Percentiles rank a stretch among this genome's conserved stretches.
Conservation (phyloP, 1,140 invertebrate genomes). For the Drosophila neocordata region DNA sequence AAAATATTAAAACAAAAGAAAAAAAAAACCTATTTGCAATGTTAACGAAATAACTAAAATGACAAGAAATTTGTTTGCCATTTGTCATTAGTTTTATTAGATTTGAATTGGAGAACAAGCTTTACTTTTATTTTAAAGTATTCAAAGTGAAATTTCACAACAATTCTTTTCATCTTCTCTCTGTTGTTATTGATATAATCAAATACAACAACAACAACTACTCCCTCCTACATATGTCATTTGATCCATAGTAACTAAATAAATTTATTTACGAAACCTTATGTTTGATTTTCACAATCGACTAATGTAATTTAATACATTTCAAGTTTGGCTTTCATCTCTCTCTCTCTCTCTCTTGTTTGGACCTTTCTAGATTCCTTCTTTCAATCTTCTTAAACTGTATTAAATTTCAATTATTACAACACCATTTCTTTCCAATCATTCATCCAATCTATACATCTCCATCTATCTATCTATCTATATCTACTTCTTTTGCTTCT, state of each 20-base stretch:
- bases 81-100: constrained; percentile 39
- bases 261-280: not conserved
- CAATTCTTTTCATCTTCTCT: too few species aligned
- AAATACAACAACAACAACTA: too few species aligned
- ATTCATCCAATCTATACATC: constrained; percentile 8
- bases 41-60: constrained; percentile 55
- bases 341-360: not conserved
- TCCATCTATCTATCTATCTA: constrained; percentile 12
- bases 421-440: constrained; percentile 40
- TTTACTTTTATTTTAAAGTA: too few species aligned
- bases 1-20: not conserved
- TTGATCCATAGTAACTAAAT: too few species aligned
- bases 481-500: constrained; percentile 17
- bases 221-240: too few species aligned
- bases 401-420: constrained; percentile 77
- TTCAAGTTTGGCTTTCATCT: not conserved
- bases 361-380: not conserved
- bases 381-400: not conserved
- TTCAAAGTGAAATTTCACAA: too few species aligned
- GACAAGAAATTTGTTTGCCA: constrained; percentile 40
- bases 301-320: constrained; percentile 5
- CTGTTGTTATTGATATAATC: too few species aligned
- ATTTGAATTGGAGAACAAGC: too few species aligned
- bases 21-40: constrained; percentile 63
- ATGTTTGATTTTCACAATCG: not conserved